Base-by-base conservation (phyloP, 53 echinoderm and acorn worm genomes). In the Pentamera pediparva region DNA sequence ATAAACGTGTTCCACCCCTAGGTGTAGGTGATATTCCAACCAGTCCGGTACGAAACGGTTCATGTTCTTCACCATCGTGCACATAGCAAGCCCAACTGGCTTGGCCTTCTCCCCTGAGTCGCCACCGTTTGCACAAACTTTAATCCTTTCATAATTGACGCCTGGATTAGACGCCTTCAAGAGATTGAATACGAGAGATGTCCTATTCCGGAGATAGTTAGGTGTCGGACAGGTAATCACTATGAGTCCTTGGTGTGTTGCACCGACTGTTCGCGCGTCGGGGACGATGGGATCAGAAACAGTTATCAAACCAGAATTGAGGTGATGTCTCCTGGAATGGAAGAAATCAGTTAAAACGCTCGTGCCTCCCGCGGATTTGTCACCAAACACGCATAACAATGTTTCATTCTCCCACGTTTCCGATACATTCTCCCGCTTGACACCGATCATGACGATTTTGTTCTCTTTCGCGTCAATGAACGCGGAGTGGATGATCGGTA, bases 31-130 rank as follows among this genome's bases (percentile, higher is more conserved):
- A 25, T 83, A 87, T 10, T 83, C 58, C 39, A 87, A 39, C 87
- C 83, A 87, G 10, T 62, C 41, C 30, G 79, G 79, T 4, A 87
- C 60, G 17, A 65, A 73, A 15, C 10, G 31, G 29, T 83, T 69
- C 83, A 87, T 83, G 36, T 87, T 60, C 26, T 78, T 83, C 21
- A 62, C 27, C 87, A 87, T 87, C 3, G 87, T 87, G 47, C 87
- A 87, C 69, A 88, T 59, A 13, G 76, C 74, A 22, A 88, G 70
- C 7, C 36, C 49, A 9, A 26, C 12, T 56, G 19, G 41, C 40
- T 34, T 35, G 1, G 13, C 62, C 40, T 22, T 56, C 37, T 33
- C 12, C 48, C 30, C 31, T 47, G 5, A 25, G n/a, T n/a, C n/a
- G n/a, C n/a, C n/a, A n/a, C n/a, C n/a, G 48, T 22, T 60, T 49